phyloP scores from a whole-genome alignment of 2,797 vertebrate genomes.

The Leucoraja ocellata region DNA sequence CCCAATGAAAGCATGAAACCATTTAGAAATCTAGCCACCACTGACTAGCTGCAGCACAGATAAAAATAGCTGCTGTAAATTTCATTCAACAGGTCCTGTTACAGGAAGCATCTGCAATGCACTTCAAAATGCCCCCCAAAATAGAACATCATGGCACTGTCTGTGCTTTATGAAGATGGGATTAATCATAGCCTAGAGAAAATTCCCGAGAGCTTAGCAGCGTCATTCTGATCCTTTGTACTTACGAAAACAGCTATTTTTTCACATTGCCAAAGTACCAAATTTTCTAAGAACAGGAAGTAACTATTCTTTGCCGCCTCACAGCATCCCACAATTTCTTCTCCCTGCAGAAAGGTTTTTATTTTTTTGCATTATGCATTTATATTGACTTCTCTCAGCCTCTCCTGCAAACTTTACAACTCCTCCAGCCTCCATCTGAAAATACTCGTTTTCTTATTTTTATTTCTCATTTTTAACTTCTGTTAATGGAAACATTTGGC shows the following conservation, averaged over 20 bases:
- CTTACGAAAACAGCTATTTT: not conserved
- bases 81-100: conserved; percentile 34
- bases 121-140: conserved; percentile 29
- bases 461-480: not conserved
- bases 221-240: conserved; percentile 9
- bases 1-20: conserved; percentile 14
- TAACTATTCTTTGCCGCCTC: not conserved
- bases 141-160: conserved; percentile 26
- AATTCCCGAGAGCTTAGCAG: conserved; percentile 13
- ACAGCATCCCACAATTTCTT: not conserved
- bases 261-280: not conserved
- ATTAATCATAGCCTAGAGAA: conserved; percentile 14
- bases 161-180: conserved; percentile 28
- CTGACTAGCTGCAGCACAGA: conserved; percentile 23
- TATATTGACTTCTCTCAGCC: not conserved
- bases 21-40: not conserved
- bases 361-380: not conserved
- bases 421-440: not conserved
- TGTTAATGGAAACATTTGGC: not conserved
- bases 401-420: not conserved
- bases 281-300: conserved; percentile 9
- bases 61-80: conserved; percentile 29
- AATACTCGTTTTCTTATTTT: not conserved
- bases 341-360: not conserved
- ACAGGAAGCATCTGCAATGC: conserved; percentile 32